A percentile compares a stretch with the other conserved stretches of the same genome.
phyloP scores from a whole-genome alignment of 1,140 invertebrate species.

The Neodiprion fabricii region DNA sequence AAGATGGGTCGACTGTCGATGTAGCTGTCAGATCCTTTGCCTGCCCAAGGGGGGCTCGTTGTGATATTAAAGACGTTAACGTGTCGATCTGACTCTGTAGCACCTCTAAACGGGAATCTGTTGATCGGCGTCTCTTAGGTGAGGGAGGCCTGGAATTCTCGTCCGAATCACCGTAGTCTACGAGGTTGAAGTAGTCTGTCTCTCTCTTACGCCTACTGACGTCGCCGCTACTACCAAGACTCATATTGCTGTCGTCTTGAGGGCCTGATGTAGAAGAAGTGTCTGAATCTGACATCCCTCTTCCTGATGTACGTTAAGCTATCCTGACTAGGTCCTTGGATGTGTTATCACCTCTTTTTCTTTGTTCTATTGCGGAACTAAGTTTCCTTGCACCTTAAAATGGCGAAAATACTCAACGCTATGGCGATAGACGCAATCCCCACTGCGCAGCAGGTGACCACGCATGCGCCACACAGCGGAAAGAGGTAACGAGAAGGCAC shows the following conservation, averaged over 20 bases:
- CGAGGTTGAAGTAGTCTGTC: not conserved
- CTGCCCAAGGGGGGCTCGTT: not conserved
- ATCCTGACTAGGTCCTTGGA: too few relatives aligned
- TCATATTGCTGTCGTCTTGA: too few relatives aligned
- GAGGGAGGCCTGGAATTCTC: not conserved
- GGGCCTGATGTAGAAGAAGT: too few relatives aligned
- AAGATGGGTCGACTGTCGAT: not conserved
- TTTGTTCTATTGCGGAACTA: too few relatives aligned
- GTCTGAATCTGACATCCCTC: too few relatives aligned
- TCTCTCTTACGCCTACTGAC: not conserved
- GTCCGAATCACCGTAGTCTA: not conserved
- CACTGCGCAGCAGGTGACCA: not conserved
- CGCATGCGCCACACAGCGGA: not conserved
- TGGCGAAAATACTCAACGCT: slow-evolving; percentile 30
- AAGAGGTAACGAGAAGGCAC: not conserved
- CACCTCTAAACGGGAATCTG: not conserved
- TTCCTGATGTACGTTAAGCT: too few relatives aligned
- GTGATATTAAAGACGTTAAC: not conserved
- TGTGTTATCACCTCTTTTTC: too few relatives aligned
- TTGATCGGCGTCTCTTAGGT: not conserved
- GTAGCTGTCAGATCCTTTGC: not conserved
- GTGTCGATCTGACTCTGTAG: slow-evolving; percentile 2
- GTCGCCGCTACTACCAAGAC: too few relatives aligned
- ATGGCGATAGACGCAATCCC: slow-evolving; percentile 13
- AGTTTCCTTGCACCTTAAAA: not conserved